phyloP scores from a whole-genome alignment of 2,888 invertebrate species.

The Thalpophila matura region DNA sequence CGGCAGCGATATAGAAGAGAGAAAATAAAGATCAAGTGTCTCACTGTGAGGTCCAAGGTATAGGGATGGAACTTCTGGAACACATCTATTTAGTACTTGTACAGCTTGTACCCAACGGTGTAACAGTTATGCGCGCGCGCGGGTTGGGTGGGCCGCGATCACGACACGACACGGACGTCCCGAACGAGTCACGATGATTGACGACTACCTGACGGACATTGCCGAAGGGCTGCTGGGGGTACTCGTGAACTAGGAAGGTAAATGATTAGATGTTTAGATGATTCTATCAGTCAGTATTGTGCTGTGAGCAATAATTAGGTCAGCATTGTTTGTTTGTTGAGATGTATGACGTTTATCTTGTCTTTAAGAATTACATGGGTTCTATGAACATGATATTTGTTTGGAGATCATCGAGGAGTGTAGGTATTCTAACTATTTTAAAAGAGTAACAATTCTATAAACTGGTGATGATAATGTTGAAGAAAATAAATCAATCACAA shows the following conservation, averaged over 20 bases:
- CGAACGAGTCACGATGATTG: slow-evolving; percentile 81
- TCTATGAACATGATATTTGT: background rate
- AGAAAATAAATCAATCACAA: background rate
- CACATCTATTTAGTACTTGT: slow-evolving; percentile 2
- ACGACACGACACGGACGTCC: slow-evolving; percentile 75
- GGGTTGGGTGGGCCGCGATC: slow-evolving; percentile 77
- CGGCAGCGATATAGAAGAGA: too few species aligned
- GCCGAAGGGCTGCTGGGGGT: slow-evolving; percentile 61
- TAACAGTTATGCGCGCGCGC: slow-evolving; percentile 74
- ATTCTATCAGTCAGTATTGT: slow-evolving; percentile 51
- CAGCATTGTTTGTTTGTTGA: slow-evolving; percentile 20
- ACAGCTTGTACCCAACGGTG: slow-evolving; percentile 53
- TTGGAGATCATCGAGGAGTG: background rate
- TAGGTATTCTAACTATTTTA: background rate
- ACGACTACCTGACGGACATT: slow-evolving; percentile 75
- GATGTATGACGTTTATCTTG: slow-evolving; percentile 1
- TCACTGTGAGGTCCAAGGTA: slow-evolving; percentile 7
- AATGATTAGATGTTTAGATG: slow-evolving; percentile 57
- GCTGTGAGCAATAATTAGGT: slow-evolving; percentile 50
- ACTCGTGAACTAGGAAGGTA: slow-evolving; percentile 54
- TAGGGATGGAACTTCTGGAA: slow-evolving; percentile 20
- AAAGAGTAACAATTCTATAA: too few species aligned
- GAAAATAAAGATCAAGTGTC: background rate
- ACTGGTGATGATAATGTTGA: background rate
- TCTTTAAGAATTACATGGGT: slow-evolving; percentile 2